phyloP scores from a whole-genome alignment of 2,797 vertebrate species.

The Valencia hispanica region DNA sequence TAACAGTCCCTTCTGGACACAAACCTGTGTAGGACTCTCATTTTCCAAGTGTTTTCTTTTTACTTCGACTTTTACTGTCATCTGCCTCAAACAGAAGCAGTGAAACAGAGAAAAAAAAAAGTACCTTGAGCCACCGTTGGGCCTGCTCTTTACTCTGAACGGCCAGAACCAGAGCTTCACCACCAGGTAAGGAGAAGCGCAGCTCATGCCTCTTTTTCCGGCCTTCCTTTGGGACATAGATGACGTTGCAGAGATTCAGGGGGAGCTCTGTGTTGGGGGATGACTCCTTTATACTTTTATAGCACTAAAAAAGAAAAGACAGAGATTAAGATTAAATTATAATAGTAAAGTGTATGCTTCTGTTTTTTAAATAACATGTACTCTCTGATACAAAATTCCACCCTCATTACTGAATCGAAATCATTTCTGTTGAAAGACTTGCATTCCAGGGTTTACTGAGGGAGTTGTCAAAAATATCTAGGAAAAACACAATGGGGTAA shows the following conservation, averaged over 20 bases:
- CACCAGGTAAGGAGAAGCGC: constrained; percentile 90
- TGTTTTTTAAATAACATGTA: neutral
- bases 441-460: neutral
- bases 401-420: too few relatives aligned
- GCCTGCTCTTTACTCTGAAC: constrained; percentile 98
- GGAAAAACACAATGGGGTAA: neutral
- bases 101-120: neutral
- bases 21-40: neutral
- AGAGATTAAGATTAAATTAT: neutral
- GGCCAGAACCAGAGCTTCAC: constrained; percentile 91
- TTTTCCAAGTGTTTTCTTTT: too few relatives aligned
- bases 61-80: neutral
- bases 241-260: constrained; percentile 87
- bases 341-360: neutral
- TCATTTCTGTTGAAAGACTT: neutral
- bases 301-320: constrained; percentile 83
- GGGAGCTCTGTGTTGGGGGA: constrained; percentile 89
- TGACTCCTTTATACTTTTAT: constrained; percentile 95
- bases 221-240: constrained; percentile 94
- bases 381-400: constrained; percentile 3
- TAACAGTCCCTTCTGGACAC: constrained; percentile 15
- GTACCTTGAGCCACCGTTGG: constrained; percentile 96
- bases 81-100: neutral
- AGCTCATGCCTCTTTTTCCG: constrained; percentile 95
- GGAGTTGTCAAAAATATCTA: neutral